Base-by-base conservation (phyloP, 2,888 invertebrate genomes). In the Chorisops tibialis region DNA sequence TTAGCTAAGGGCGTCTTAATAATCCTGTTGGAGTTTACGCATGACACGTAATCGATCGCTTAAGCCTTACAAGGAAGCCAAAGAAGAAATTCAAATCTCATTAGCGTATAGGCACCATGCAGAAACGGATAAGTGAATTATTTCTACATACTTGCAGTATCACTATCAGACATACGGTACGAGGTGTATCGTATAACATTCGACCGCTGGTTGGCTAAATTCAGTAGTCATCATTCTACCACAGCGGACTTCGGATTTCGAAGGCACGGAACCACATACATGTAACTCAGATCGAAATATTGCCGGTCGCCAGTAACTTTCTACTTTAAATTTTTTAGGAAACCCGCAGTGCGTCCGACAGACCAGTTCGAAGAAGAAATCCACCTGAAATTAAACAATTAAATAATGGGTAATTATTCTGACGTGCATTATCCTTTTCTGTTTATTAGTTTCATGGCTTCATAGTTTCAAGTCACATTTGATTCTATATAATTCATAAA, bases 1-100 rank as follows among this genome's bases (percentile, higher is more conserved):
- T 30, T 3, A 54, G 21, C 19, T 35, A 21, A 54, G 39, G n/a
- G 39, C 39, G 35, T 54, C 52, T 54, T 39, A 54, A 39, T 54
- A 54, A 54, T 54, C 52, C 52, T 39, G 41, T 18, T 30, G n/a
- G n/a, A 47, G 54, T 61, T 61, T 37, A 59, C 63, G 63, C 65
- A 63, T 60, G 63, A 41, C 59, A 65, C 56, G 65, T 65, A 63
- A 65, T 65, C 62, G 65, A 65, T 65, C 65, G 54, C 59, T 59
- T 63, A 65, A 65, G 61, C 65, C 63, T 56, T 38, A 50, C 50
- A 21, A 39, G 9, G 65, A 65, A 65, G 63, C 65, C 65, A 39
- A 58, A 63, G 41, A 49, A 45, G 19, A 59, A 49, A 38, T 35
- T 12, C 58, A 65, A 65, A 65, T 61, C 65, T 62, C 38, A 60